Evolutionary conservation across 2,113 vertebrate genomes (phyloP).

Genomic region (Acanthisitta chloris): DNA sequence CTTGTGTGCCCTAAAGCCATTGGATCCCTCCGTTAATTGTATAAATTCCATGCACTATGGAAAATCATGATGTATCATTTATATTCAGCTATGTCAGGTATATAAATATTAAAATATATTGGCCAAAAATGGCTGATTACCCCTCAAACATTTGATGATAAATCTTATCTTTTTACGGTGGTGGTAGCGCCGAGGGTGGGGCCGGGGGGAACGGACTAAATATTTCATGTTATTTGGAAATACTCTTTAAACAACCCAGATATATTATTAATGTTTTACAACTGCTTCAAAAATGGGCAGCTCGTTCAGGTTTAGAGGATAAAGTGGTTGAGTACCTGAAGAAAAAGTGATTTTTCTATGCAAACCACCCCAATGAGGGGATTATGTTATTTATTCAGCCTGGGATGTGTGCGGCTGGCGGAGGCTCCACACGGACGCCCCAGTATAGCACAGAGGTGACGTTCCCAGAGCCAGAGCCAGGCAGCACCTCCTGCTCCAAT

Average conservation of each 20-base stretch:
- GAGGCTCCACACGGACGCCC: background rate
- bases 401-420: background rate
- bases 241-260: conserved; percentile 77
- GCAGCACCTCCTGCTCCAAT: background rate
- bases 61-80: conserved; percentile 77
- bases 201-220: conserved; percentile 49
- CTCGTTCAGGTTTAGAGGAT: conserved; percentile 42
- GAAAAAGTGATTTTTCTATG: conserved; percentile 47
- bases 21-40: conserved; percentile 76
- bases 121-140: conserved; percentile 78
- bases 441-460: background rate
- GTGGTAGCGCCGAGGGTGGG: conserved; percentile 28
- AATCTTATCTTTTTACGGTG: conserved; percentile 77
- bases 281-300: conserved; percentile 68
- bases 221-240: conserved; percentile 83
- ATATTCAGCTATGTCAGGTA: conserved; percentile 78
- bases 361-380: background rate
- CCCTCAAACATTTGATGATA: conserved; percentile 78
- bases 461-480: background rate
- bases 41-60: conserved; percentile 77
- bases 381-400: background rate
- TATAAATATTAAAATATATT: conserved; percentile 86
- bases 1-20: conserved; percentile 76
- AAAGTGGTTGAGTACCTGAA: background rate
- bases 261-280: conserved; percentile 81